Conservation (phyloP, 2,113 vertebrate genomes). For the Phodopus roborovskii region DNA sequence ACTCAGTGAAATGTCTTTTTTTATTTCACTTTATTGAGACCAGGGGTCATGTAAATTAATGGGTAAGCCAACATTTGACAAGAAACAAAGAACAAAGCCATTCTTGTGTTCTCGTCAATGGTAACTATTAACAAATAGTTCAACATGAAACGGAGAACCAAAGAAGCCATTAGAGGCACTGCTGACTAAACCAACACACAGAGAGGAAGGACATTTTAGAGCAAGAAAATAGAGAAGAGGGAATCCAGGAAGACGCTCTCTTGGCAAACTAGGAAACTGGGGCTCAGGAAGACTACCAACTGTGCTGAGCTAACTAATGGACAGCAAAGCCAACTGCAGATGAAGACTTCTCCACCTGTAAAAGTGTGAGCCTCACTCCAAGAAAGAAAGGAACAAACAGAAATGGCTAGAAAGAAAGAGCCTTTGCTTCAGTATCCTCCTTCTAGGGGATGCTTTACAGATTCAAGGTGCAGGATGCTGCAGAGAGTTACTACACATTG, state of each 20-base stretch:
- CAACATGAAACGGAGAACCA: slow-evolving; percentile 25
- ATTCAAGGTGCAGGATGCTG: neutral
- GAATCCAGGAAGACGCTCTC: neutral
- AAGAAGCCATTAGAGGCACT: neutral
- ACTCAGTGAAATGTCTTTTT: neutral
- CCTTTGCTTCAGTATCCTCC: neutral
- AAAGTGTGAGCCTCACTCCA: neutral
- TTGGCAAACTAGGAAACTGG: neutral
- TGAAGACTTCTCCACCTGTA: neutral
- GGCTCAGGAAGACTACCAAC: neutral
- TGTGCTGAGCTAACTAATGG: neutral
- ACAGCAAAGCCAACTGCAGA: neutral
- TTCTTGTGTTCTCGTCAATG: neutral
- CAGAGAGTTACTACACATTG: neutral
- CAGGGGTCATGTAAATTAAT: slow-evolving; percentile 8
- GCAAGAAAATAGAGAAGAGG: neutral
- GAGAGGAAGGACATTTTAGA: neutral
- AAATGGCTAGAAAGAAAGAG: neutral
- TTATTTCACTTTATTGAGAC: neutral
- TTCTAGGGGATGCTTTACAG: neutral
- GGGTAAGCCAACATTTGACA: neutral
- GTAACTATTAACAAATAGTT: neutral
- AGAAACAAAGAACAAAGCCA: slow-evolving; percentile 7
- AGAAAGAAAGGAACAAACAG: neutral
- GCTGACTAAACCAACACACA: neutral